Evolutionary conservation across 2,888 invertebrate genomes (phyloP), one percentile per base, ranked within the genome.

Genomic region (Drosophila silvestris): DNA sequence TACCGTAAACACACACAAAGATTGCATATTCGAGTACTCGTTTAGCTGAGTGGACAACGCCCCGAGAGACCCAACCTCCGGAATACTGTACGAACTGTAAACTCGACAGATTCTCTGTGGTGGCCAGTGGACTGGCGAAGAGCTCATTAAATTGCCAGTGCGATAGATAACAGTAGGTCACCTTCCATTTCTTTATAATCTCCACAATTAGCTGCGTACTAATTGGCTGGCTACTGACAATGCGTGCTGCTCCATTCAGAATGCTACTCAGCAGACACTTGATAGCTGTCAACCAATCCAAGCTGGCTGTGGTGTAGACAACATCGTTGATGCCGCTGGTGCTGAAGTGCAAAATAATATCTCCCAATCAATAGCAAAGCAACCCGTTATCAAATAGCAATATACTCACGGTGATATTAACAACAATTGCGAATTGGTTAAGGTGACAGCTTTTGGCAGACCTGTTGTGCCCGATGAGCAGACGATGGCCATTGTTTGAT

Each of bases 381-480:
- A 10, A 6, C 14, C 0, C 10, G 3, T 16, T 51, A 9, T 28
- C 14, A 33, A 7, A 37, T 4, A 0, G 10, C 28, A 4, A 19
- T 1, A 3, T n/a, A 54, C 76, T 68, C 16, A 79, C 82, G 54
- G 54, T 26, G 37, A 9, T 30, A 64, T 37, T 4, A 50, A 28
- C 44, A 68, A 22, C 6, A 81, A 30, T 16, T 76, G 70, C 0
- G 74, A 60, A 51, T 83, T 83, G n/a, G 74, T 71, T n/a, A 89
- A 35, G 6, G 69, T 73, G 19, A 85, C 82, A 6, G 84, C 82
- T 53, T 91, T 91, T 22, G 88, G 84, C 7, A 81, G 22, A 7
- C 91, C 91, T 0, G 84, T 82, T 30, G 90, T 86, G 26, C 91
- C 91, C 5, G 89, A 87, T 10, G 89, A 85, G 50, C 89, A 87